These are phyloP conservation scores for Agelas oroides DNA, from an alignment of 37 sponge, comb jelly and placozoan species.

Conservation along the genomic window DNA sequence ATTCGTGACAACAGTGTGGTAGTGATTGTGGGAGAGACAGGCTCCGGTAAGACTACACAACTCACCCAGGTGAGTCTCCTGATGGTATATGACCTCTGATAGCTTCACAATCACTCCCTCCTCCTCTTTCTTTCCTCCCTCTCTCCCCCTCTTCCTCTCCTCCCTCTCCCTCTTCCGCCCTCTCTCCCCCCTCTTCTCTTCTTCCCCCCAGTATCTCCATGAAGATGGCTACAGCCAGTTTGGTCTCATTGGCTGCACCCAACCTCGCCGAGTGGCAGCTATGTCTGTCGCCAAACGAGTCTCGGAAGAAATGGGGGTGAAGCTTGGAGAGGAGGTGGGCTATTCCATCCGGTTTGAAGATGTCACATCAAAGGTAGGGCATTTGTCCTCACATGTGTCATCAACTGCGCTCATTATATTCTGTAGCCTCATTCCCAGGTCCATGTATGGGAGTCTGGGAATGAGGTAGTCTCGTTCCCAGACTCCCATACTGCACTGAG, in stretches of 20 bases:
- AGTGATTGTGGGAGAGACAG: slow-evolving; percentile 98
- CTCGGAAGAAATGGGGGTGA: slow-evolving; percentile 88
- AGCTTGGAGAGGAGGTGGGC: slow-evolving; percentile 95
- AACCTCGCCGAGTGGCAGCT: slow-evolving; percentile 99
- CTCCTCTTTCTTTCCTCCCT: too few relatives aligned
- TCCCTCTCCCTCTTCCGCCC: background rate
- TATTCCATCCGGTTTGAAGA: slow-evolving; percentile 99
- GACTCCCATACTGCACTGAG: too few relatives aligned
- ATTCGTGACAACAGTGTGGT: slow-evolving; percentile 96
- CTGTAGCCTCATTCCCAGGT: too few relatives aligned
- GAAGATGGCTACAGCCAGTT: slow-evolving; percentile 92
- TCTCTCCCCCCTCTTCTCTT: background rate
- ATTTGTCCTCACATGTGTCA: background rate
- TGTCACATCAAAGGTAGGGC: slow-evolving; percentile 88
- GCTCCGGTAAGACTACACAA: slow-evolving; percentile 99
- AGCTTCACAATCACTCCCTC: too few relatives aligned
- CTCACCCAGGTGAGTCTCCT: slow-evolving; percentile 85
- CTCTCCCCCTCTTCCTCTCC: too few relatives aligned
- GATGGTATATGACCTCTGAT: background rate
- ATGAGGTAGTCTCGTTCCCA: too few relatives aligned
- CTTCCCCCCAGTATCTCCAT: slow-evolving; percentile 79
- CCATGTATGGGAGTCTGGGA: too few relatives aligned
- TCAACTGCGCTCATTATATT: too few relatives aligned
- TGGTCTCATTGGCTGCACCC: slow-evolving; percentile 99
- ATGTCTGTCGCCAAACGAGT: slow-evolving; percentile 99